Base-by-base conservation (phyloP, 2,113 vertebrate genomes). In the Rhinoderma darwinii region DNA sequence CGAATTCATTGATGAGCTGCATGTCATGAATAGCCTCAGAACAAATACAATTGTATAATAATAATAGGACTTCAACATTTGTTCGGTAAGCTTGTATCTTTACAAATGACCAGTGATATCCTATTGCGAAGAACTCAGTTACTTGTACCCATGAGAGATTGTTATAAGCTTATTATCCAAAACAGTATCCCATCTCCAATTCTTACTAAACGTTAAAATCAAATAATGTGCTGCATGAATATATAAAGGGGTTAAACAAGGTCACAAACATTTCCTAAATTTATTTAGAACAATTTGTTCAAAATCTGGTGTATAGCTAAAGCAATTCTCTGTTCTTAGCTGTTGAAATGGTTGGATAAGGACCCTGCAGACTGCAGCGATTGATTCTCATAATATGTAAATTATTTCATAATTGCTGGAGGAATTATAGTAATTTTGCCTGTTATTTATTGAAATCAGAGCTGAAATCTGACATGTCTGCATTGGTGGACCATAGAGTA, bases 401-500 rank as follows among this genome's bases (percentile, higher is more conserved):
- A 83, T 83, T 68, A 70, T 83, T 83, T 83, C 18, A 50, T 83
- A 83, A 83, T 83, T 83, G 63, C 81, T 41, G 25, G 78, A 41
- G 44, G 63, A 83, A 83, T 83, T 83, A 83, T 47, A 83, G 63
- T 32, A 70, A 83, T 70, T 83, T 83, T 37, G 30, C 35, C 37
- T 25, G 63, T 50, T 83, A 70, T 68, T 83, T 83, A 47, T 20
- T 47, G 61, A 70, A 70, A 83, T 43, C 43, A 44, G 81, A 83
- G 61, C 81, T 18, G 44, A 59, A 37, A 50, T n/a, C n/a, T 72
- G 63, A 83, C 81, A 20, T 70, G 61, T 51, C 81, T 83, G 63
- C 10, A 83, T 20, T 32, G 43, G 41, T n/a, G 80, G 4, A 30
- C 80, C 56, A 43, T 32, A 32, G 56, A 66, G 56, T 66, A 30